phyloP scores from a whole-genome alignment of 2,797 vertebrate genomes.

The Peromyscus nudipes region DNA sequence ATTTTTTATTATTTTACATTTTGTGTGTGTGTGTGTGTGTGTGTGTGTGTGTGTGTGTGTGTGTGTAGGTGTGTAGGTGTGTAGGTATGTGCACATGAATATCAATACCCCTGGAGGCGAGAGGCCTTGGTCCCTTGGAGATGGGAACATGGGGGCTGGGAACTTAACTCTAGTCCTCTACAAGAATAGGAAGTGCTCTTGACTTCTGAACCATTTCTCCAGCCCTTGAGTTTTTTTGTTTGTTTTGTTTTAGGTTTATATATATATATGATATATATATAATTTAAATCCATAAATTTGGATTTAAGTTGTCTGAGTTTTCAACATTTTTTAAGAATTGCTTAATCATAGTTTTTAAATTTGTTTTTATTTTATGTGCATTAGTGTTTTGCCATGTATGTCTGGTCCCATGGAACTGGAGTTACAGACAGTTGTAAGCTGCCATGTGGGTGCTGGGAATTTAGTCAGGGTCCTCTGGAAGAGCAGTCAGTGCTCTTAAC shows the following conservation, averaged over 20 bases:
- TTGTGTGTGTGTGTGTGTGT: neutral
- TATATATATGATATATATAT: too few relatives aligned
- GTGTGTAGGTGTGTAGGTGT: neutral
- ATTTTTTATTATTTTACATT: constrained; percentile 15
- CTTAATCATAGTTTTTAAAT: neutral
- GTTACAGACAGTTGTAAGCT: neutral
- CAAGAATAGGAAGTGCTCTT: neutral
- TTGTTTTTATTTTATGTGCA: neutral
- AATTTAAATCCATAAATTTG: constrained; percentile 42
- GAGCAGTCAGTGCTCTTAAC: neutral
- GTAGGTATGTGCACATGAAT: neutral
- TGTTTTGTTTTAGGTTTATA: neutral
- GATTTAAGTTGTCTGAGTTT: constrained; percentile 27
- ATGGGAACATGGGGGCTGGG: neutral
- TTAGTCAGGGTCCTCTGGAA: neutral
- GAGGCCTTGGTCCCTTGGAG: neutral
- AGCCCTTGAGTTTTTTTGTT: neutral
- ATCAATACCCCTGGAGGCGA: neutral
- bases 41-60: neutral
- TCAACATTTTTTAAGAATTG: neutral
- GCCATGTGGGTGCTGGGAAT: neutral
- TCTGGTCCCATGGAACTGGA: neutral
- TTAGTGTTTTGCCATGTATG: neutral
- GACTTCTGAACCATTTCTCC: too few relatives aligned
- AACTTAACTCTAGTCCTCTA: neutral